phyloP scores from a whole-genome alignment of 2,888 invertebrate species.

The Beris morrisii region DNA sequence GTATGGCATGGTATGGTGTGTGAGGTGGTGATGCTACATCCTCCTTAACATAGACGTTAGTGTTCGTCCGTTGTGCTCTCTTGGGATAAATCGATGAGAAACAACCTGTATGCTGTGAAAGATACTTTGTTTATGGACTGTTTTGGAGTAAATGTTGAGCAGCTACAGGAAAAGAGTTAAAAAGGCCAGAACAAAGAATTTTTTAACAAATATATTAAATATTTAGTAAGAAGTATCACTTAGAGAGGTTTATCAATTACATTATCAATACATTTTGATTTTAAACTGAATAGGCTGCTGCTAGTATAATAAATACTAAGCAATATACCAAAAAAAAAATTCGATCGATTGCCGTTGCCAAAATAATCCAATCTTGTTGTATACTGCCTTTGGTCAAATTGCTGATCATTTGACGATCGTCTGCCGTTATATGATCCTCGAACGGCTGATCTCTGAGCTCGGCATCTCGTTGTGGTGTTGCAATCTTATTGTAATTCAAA shows the following conservation, averaged over 20 bases:
- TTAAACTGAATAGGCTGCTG: slow-evolving; percentile 57
- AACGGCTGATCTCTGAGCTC: slow-evolving; percentile 57
- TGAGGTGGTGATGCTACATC: no score
- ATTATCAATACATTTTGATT: background rate
- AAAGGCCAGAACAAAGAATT: background rate
- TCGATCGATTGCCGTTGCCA: slow-evolving; percentile 66
- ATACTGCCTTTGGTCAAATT: slow-evolving; percentile 46
- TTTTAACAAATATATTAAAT: background rate
- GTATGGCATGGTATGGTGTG: no score
- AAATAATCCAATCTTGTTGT: slow-evolving; percentile 66
- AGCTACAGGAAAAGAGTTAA: no score
- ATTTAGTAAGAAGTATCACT: background rate
- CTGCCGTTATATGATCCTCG: slow-evolving; percentile 51
- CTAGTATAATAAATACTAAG: slow-evolving; percentile 59
- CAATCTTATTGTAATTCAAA: slow-evolving; percentile 41
- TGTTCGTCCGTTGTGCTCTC: no score
- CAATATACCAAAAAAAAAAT: slow-evolving; percentile 62
- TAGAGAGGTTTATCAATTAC: background rate
- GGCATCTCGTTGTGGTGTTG: slow-evolving; percentile 45
- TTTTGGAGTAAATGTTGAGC: no score
- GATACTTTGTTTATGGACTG: no score
- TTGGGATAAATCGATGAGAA: no score
- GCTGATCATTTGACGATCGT: slow-evolving; percentile 53
- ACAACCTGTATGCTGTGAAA: no score
- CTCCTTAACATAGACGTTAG: no score